Percentiles rank a stretch among this genome's conserved stretches.
Evolutionary conservation across 2,113 vertebrate species (phyloP).

Genomic region (Struthio camelus): DNA sequence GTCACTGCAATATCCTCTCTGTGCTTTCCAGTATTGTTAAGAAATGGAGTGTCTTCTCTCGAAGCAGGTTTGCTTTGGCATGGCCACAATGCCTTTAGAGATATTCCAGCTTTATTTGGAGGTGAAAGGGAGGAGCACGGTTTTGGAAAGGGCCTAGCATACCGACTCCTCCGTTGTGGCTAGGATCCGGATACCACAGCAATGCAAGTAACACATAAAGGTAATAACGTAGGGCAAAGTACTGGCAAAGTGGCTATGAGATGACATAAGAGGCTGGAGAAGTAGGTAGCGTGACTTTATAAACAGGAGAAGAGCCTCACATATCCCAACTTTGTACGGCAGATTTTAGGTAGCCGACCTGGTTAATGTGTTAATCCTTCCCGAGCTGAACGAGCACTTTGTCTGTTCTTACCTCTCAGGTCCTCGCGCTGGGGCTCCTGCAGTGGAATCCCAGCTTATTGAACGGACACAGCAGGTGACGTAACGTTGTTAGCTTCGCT

Average conservation of each 20-base stretch:
- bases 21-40: not conserved
- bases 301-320: not conserved
- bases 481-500: not conserved
- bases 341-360: not conserved
- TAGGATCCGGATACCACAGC: not conserved
- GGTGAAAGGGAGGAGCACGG: not conserved
- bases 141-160: not conserved
- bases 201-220: not conserved
- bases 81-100: not conserved
- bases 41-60: not conserved
- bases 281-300: not conserved
- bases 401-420: not conserved
- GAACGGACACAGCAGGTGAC: not conserved
- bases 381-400: not conserved
- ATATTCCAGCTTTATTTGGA: not conserved
- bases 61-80: not conserved
- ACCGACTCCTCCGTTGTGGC: not conserved
- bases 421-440: not conserved
- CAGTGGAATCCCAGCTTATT: not conserved
- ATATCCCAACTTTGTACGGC: not conserved
- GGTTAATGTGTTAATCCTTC: not conserved
- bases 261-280: not conserved
- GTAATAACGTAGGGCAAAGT: not conserved
- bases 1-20: not conserved
- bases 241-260: not conserved